Evolutionary conservation across 2,113 vertebrate genomes (phyloP), one percentile per base, ranked within the genome.

Genomic region (Channa argus): DNA sequence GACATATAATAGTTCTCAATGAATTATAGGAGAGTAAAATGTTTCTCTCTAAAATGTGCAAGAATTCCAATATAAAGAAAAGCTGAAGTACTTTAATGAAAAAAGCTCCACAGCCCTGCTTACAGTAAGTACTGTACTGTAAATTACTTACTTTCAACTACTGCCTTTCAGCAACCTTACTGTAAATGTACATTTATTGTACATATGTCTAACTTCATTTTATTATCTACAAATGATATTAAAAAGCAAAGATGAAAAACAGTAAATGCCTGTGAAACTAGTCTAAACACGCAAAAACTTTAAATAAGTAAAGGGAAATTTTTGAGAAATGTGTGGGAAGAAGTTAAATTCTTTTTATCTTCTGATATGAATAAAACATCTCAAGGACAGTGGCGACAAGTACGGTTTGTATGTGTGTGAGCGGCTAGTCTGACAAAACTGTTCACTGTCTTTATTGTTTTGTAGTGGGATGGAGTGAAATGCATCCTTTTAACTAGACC

Each of bases 281-380:
- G 13, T 41, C 11, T 7, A 39, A 76, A 75, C 7, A 37, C 0
- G 33, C 34, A 3, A 37, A 47, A 53, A 24, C 24, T 24, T 24
- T 1, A 36, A 11, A 45, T 0, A 62, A 51, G 8, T 52, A 50
- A 61, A 59, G 43, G 14, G 15, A 1, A 79, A 79, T 53, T 61
- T 72, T 68, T 49, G 34, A 34, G 34, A 71, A 24, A 56, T 2
- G 34, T 63, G 53, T 36, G n/a, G 13, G 33, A 55, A 70, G 56
- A 56, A 15, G 52, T 8, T 55, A n/a, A 39, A 61, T 61, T 8
- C 51, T 47, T 72, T 74, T 65, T 24, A 63, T 60, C 60, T 56
- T 69, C 52, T 63, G 63, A 74, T 63, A 54, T 80, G 73, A 85
- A 76, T 71, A 85, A 80, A 75, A 73, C 14, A 74, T 60, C 4